These are phyloP conservation scores for Exocentrus adspersus DNA, from an alignment of 2,888 invertebrate genomes.

Conservation along the genomic window DNA sequence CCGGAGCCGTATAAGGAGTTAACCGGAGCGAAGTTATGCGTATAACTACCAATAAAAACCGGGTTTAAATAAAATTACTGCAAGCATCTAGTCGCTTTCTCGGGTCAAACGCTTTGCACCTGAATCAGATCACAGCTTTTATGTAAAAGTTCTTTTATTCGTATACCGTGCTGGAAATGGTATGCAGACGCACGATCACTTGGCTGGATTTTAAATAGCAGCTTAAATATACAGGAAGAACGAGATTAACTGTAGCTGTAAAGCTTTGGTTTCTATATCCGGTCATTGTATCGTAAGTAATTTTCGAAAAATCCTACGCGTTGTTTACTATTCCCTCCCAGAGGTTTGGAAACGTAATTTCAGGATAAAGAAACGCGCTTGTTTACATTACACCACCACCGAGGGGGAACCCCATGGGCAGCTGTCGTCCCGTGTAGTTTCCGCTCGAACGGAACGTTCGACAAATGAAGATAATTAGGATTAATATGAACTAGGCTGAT, in stretches of 20 bases:
- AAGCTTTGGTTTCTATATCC: too few species aligned
- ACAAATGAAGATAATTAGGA: conserved; percentile 37
- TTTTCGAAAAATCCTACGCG: too few species aligned
- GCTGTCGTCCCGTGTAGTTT: conserved; percentile 31
- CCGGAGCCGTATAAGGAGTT: not conserved
- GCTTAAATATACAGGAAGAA: not conserved
- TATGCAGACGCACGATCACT: not conserved
- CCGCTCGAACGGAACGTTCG: conserved; percentile 32
- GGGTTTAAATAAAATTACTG: conserved; percentile 3
- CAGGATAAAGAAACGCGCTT: conserved; percentile 14
- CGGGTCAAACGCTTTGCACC: not conserved
- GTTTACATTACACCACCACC: conserved; percentile 19
- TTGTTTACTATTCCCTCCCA: too few species aligned
- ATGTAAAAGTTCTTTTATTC: not conserved
- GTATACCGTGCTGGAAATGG: not conserved
- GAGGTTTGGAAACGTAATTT: conserved; percentile 26
- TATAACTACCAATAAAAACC: not conserved
- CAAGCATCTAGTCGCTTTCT: not conserved
- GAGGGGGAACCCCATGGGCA: conserved; percentile 19
- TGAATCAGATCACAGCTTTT: conserved; percentile 5
- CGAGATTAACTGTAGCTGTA: too few species aligned
- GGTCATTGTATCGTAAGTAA: too few species aligned
- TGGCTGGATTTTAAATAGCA: conserved; percentile 2
- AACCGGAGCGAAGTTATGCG: not conserved
- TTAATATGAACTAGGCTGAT: conserved; percentile 7